These are phyloP conservation scores for Porites cylindrica DNA, from an alignment of 92 coral and sea anemone genomes.

Conservation along the genomic window DNA sequence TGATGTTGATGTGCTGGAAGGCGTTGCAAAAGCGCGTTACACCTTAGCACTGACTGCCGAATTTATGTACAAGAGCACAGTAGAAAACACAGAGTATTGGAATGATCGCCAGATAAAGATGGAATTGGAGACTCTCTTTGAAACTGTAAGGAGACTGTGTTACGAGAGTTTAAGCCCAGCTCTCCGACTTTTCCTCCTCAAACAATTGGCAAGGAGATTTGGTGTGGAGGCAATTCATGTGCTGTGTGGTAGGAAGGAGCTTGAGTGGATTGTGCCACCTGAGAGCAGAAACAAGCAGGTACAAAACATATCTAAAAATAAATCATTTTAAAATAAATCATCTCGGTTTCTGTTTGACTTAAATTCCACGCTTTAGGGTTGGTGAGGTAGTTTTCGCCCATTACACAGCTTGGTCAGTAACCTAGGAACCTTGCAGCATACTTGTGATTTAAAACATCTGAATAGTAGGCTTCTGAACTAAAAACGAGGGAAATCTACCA, in stretches of 20 bases:
- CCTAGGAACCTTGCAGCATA: no score
- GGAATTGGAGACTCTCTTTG: conserved; percentile 60
- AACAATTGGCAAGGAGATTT: conserved; percentile 75
- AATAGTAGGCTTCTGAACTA: no score
- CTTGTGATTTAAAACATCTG: no score
- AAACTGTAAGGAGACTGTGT: conserved; percentile 61
- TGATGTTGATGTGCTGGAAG: conserved; percentile 68
- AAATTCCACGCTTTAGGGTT: no score
- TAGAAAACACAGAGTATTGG: conserved; percentile 32
- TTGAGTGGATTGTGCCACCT: conserved; percentile 78
- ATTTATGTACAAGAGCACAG: conserved; percentile 60
- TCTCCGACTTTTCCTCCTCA: conserved; percentile 73
- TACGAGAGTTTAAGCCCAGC: conserved; percentile 51
- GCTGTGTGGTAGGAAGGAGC: conserved; percentile 53
- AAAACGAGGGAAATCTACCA: no score
- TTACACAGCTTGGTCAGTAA: no score
- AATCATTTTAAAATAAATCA: neutral
- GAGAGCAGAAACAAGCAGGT: conserved; percentile 57
- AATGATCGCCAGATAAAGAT: conserved; percentile 30
- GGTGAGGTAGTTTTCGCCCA: no score
- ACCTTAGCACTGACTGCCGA: conserved; percentile 63
- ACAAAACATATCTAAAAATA: neutral
- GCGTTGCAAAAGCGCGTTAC: conserved; percentile 73
- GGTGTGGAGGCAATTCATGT: conserved; percentile 71
- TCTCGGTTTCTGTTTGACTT: no score